These are phyloP conservation scores for Castor canadensis DNA, from an alignment of 2,113 vertebrate species.

Conservation along the genomic window DNA sequence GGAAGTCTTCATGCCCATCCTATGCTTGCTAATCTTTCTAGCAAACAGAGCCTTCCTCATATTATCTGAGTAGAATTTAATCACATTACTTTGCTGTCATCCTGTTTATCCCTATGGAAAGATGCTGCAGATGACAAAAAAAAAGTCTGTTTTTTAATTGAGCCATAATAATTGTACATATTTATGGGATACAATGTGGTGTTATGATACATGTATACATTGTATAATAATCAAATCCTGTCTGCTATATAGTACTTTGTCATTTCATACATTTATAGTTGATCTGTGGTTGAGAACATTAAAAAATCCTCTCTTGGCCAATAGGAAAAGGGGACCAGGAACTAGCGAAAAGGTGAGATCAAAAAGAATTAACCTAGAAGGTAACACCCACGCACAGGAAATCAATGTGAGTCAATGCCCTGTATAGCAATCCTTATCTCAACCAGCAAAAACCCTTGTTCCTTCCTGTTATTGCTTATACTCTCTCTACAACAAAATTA, in stretches of 20 bases:
- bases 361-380: too few relatives aligned
- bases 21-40: not conserved
- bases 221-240: not conserved
- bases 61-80: not conserved
- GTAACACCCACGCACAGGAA: too few relatives aligned
- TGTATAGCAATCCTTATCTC: too few relatives aligned
- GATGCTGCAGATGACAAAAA: not conserved
- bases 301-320: not conserved
- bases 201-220: not conserved
- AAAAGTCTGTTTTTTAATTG: not conserved
- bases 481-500: too few relatives aligned
- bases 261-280: not conserved
- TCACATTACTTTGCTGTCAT: not conserved
- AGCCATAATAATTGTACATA: not conserved
- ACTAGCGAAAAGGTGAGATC: too few relatives aligned
- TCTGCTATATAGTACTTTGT: not conserved
- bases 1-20: not conserved
- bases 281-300: not conserved
- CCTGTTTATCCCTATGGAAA: not conserved
- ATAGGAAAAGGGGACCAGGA: too few relatives aligned
- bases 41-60: not conserved
- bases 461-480: too few relatives aligned
- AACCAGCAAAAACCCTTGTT: too few relatives aligned
- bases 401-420: too few relatives aligned
- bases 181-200: not conserved